Evolutionary conservation across 2,113 vertebrate species (phyloP), one percentile per base, ranked within the genome.

Genomic region (Fregetta grallaria): DNA sequence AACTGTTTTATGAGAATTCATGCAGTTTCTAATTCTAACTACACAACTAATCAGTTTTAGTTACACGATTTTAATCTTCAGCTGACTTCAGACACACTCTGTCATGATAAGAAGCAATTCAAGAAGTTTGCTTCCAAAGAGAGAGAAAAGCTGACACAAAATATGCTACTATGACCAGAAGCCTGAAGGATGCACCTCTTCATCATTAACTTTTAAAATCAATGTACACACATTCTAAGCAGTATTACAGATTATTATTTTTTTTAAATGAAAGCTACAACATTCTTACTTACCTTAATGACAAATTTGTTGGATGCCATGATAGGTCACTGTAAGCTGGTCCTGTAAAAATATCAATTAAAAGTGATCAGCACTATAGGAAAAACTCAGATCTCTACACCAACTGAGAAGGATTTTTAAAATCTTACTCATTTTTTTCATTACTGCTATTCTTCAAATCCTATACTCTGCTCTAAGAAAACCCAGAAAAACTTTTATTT

Each of bases 291-390:
- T 97, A 98, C 98, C 97, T 98, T 98, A 96, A 98, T 92, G 89
- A 97, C 96, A 96, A 98, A 98, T 92, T 98, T 98, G 91, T 97
- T 97, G 72, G 98, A 98, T 25, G 94, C 67, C 97, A 98, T 98
- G 38, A 72, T 18, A 84, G 76, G 52, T 97, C 94, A 90, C 27
- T 49, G 12, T 45, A 85, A 94, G 42, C 72, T 15, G 80, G 44
- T 82, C 95, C 97, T 98, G 92, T 36, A 93, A 96, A 95, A 49
- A 91, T 6, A 94, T 2, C 19, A 94, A 92, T 68, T 86, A 90
- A 80, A 82, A 89, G 27, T 36, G 40, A 88, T 95, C 29, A 96
- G 38, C 13, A 71, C 38, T 38, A 71, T 3, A 93, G 22, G 22
- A 58, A 95, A 87, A 72, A 20, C 23, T 59, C 38, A 34, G 26